Evolutionary conservation across 92 coral and sea anemone species (phyloP).

Genomic region (Bergia sp.): DNA sequence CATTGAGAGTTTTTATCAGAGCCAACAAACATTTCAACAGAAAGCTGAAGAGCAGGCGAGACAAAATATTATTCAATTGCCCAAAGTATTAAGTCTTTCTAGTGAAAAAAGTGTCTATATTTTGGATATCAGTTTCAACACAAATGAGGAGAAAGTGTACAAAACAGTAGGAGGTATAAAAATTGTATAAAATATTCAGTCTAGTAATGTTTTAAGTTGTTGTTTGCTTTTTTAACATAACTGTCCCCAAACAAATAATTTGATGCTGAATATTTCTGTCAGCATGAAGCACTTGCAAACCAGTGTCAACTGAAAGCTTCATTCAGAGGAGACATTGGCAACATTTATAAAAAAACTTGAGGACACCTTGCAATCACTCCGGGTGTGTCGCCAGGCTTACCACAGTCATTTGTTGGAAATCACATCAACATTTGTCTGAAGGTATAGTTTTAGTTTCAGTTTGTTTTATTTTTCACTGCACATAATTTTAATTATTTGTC

Average conservation of each 20-base stretch:
- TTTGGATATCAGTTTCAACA: too few relatives aligned
- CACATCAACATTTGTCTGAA: background rate
- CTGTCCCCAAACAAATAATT: too few relatives aligned
- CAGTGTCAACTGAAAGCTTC: background rate
- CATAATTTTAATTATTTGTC: background rate
- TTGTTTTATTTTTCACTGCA: background rate
- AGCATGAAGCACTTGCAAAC: background rate
- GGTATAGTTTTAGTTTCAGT: background rate
- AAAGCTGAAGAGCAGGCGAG: slow-evolving; percentile 9
- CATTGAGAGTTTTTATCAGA: background rate
- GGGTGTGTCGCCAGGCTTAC: slow-evolving; percentile 3
- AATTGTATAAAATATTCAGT: too few relatives aligned
- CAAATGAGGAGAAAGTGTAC: too few relatives aligned
- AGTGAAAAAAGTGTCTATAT: background rate
- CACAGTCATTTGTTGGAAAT: background rate
- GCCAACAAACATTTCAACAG: background rate
- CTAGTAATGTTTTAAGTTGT: too few relatives aligned
- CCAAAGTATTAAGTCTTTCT: background rate
- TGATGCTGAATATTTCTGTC: background rate
- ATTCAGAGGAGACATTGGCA: background rate
- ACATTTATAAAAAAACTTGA: background rate
- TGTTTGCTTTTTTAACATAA: too few relatives aligned
- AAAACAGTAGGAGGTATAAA: too few relatives aligned
- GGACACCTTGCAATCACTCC: background rate
- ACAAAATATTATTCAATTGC: background rate